Evolutionary conservation across 2,113 vertebrate genomes (phyloP).

Genomic region (Gambusia affinis): DNA sequence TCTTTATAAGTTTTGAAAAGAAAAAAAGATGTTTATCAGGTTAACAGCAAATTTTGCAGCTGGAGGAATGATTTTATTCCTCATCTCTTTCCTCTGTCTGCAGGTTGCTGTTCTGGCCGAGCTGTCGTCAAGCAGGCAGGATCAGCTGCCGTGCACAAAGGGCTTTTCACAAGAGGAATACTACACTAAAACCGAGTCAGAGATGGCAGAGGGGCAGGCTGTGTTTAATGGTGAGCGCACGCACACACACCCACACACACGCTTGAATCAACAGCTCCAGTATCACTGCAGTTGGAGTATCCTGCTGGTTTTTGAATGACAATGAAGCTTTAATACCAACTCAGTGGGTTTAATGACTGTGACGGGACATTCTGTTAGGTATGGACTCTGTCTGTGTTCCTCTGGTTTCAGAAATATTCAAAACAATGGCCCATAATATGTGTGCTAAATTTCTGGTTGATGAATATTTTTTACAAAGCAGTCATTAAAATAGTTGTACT

Average conservation of each 20-base stretch:
- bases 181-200: constrained; percentile 43
- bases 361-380: too few species aligned
- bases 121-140: constrained; percentile 26
- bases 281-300: constrained; percentile 56
- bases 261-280: constrained; percentile 26
- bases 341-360: neutral
- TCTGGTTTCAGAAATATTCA: too few species aligned
- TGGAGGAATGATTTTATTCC: too few species aligned
- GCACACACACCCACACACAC: neutral
- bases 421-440: too few species aligned
- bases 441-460: too few species aligned
- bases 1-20: too few species aligned
- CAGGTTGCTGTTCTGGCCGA: constrained; percentile 36
- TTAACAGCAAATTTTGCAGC: too few species aligned
- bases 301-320: constrained; percentile 24
- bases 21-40: too few species aligned
- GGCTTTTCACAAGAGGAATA: constrained; percentile 68
- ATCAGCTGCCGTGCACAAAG: constrained; percentile 43
- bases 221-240: constrained; percentile 65
- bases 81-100: neutral
- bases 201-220: constrained; percentile 61
- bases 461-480: too few species aligned
- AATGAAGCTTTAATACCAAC: constrained; percentile 11
- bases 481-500: too few species aligned
- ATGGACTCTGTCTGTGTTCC: too few species aligned